Percentiles rank a stretch among this genome's conserved stretches.
phyloP scores from a whole-genome alignment of 64 coral and sea anemone species.

The Montipora efflorescens region DNA sequence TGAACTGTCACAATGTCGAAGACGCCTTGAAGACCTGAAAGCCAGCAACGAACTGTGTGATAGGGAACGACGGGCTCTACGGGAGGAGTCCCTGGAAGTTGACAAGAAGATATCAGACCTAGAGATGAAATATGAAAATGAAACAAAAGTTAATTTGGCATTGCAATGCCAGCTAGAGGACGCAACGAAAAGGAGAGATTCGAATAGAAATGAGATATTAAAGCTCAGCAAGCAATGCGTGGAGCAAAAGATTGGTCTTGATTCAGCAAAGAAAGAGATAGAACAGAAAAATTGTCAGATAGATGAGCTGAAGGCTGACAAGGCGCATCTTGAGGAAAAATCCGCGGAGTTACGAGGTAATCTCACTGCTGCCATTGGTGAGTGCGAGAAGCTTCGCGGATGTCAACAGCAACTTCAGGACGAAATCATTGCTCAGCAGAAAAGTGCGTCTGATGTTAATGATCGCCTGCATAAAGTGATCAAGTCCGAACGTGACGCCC shows the following conservation, averaged over 20 bases:
- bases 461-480: conserved; percentile 11
- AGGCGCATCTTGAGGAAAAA: conserved; percentile 67
- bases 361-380: conserved; percentile 16
- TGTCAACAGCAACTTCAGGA: conserved; percentile 43
- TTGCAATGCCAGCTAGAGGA: conserved; percentile 70
- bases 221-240: conserved; percentile 69
- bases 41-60: background rate
- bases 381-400: conserved; percentile 41
- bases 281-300: conserved; percentile 61
- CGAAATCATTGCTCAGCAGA: conserved; percentile 42
- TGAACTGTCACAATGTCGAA: conserved; percentile 16
- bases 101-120: conserved; percentile 74
- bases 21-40: conserved; percentile 21
- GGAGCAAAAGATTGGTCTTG: conserved; percentile 64
- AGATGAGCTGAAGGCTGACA: conserved; percentile 72
- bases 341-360: conserved; percentile 4
- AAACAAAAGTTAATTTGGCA: conserved; percentile 49
- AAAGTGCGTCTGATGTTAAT: background rate
- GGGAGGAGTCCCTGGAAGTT: conserved; percentile 44
- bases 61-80: background rate
- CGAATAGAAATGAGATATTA: conserved; percentile 57
- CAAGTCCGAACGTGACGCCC: background rate
- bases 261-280: conserved; percentile 52
- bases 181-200: conserved; percentile 19
- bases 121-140: conserved; percentile 73